Evolutionary conservation across 2,113 vertebrate species (phyloP), one percentile per base, ranked within the genome.

Genomic region (Mixornis gularis): DNA sequence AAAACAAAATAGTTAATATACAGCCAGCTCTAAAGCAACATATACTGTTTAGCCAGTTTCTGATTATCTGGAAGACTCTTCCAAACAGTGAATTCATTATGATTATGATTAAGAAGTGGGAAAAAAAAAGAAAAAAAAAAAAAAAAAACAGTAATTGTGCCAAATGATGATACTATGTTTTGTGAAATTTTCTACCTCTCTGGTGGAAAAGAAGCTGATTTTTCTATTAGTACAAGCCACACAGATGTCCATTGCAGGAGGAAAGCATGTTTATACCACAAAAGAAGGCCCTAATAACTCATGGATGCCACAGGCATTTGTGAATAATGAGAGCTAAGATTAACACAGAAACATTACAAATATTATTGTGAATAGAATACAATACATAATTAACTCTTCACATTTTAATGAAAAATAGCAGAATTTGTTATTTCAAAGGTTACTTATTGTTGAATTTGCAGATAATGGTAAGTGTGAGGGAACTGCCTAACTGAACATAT

Each of bases 251-350:
- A 85, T 16, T 89, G 90, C 92, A 96, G 24, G 73, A 56, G 58
- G 25, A 83, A 81, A 78, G 64, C 74, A 62, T 72, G 34, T 90
- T 92, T 87, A 90, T 91, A 72, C 69, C 71, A 94, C 87, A 96
- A 95, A 90, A 90, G 89, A 92, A 68, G 55, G 87, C 63, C 85
- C 41, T 78, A 90, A 83, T 82, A 91, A 95, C 65, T 94, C 92
- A 91, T 58, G 53, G 82, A 65, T 94, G 78, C 78, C 87, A 90
- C 70, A 92, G 71, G 88, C 74, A 88, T 93, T 94, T 90, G 64
- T 89, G 52, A 97, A 95, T 91, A 96, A 96, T 89, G 74, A 91
- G 84, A 96, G 79, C 66, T 90, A 95, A 92, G 64, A 94, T 96
- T 90, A 93, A 95, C 80, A 90, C 88, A 93, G 59, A 97, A 94